Evolutionary conservation across 2,797 vertebrate species (phyloP), one percentile per base, ranked within the genome.

Genomic region (Tragelaphus oryx): DNA sequence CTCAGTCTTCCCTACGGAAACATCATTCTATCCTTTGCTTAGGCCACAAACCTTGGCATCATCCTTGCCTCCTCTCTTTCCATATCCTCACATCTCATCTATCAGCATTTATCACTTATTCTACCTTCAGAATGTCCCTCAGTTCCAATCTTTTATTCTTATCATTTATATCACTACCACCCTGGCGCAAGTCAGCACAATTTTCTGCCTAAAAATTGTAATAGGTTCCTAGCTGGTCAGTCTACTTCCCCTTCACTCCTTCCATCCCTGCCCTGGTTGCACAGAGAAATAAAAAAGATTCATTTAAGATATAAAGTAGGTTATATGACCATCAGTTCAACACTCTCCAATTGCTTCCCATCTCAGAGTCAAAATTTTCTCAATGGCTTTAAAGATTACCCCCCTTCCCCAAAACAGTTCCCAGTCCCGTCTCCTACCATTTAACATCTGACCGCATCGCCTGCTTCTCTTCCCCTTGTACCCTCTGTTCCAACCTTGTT

Each of bases 251-350:
- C 20, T 50, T 22, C 2, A 2, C n/a, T 20, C 37, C 14, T 12
- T 28, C 20, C 6, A 33, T 7, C 20, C 2, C 0, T 20, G 59
- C 30, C 9, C 10, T 79, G 57, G 75, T 26, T 81, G 13, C 7
- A 75, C 10, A 71, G 59, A 89, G 28, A 91, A 93, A 76, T 44
- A 9, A 78, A 80, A 91, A 22, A 26, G 17, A 85, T 52, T 86
- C 20, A 71, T 46, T 89, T 79, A 79, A 79, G 18, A 22, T 22
- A 52, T 20, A 52, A 52, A 20, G 41, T 60, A 83, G 20, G 24
- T 71, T 71, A 41, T 46, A 60, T 1, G 17, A 48, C 33, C 10
- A 37, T 60, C 28, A 9, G n/a, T 20, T 86, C 50, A 30, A n/a
- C 8, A 14, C 13, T 20, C 11, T 62, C 44, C n/a, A 16, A 0